Evolutionary conservation across 2,797 vertebrate genomes (phyloP).

Genomic region (Pipistrellus pipistrellus): DNA sequence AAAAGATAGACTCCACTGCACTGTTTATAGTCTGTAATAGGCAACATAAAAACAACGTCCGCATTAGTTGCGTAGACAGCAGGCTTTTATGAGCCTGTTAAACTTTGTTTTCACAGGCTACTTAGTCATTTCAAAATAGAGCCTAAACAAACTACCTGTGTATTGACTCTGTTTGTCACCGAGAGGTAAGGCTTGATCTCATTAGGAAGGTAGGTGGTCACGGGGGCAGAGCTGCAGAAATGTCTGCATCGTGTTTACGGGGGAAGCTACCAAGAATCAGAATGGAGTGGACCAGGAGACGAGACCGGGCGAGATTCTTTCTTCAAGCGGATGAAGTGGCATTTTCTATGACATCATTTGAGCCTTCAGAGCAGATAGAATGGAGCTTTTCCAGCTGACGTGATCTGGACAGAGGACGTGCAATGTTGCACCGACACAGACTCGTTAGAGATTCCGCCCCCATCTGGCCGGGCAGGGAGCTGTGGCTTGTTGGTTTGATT

Average conservation of each 20-base stretch:
- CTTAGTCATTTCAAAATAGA: constrained; percentile 79
- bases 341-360: not conserved
- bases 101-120: constrained; percentile 80
- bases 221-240: not conserved
- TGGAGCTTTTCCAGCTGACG: not conserved
- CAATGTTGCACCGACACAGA: not conserved
- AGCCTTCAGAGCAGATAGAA: not conserved
- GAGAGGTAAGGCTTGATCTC: constrained; percentile 61
- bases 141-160: constrained; percentile 72
- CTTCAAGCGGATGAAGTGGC: not conserved
- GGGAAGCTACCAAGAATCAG: not conserved
- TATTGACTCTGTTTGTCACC: constrained; percentile 74
- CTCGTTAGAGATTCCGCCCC: not conserved
- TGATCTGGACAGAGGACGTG: not conserved
- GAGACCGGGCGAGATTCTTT: not conserved
- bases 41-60: constrained; percentile 71
- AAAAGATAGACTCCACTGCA: constrained; percentile 73
- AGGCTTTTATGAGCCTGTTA: constrained; percentile 79
- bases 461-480: not conserved
- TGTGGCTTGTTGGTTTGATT: not conserved
- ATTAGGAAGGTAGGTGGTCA: constrained; percentile 15
- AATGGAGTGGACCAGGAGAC: not conserved
- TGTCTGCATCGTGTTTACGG: not conserved
- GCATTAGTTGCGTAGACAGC: constrained; percentile 74
- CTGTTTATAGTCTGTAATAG: constrained; percentile 78